These are phyloP conservation scores for Theodoxus fluviatilis DNA, from an alignment of 2,888 invertebrate genomes.

Conservation along the genomic window DNA sequence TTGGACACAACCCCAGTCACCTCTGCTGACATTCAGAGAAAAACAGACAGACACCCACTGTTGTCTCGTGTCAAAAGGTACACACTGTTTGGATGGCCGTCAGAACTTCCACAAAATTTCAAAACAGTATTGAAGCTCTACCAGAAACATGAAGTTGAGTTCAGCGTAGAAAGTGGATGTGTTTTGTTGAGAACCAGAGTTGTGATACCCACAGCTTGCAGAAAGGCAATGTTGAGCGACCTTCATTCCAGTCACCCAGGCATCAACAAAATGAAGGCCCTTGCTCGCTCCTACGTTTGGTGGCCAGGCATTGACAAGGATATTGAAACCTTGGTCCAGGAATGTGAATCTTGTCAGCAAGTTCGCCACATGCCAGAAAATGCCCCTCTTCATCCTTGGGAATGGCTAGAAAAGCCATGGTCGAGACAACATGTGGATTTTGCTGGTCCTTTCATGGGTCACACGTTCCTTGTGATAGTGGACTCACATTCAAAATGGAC, in stretches of 20 bases:
- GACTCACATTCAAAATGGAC: constrained; percentile 42
- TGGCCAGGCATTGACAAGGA: constrained; percentile 39
- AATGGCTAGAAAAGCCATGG: constrained; percentile 41
- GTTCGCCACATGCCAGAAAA: constrained; percentile 31
- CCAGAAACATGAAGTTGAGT: constrained; percentile 15
- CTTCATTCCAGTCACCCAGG: constrained; percentile 38
- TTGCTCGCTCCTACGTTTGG: constrained; percentile 35
- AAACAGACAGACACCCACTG: neutral
- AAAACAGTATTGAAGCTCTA: constrained; percentile 21
- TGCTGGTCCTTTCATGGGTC: too few species aligned
- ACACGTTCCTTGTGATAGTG: constrained; percentile 37
- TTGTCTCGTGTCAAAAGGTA: neutral
- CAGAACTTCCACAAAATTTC: neutral
- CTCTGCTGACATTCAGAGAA: neutral
- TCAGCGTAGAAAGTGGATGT: constrained; percentile 26
- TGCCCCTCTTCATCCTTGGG: constrained; percentile 44
- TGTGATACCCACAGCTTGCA: constrained; percentile 26
- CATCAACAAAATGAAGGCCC: constrained; percentile 36
- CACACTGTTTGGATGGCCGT: neutral
- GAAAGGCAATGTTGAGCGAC: constrained; percentile 27
- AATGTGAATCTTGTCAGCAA: constrained; percentile 33
- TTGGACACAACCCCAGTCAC: neutral
- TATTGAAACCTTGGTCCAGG: constrained; percentile 26
- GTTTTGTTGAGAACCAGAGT: constrained; percentile 32
- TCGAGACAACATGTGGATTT: constrained; percentile 45